Conservation (phyloP, 2,113 vertebrate species). For the Vombatus ursinus region DNA sequence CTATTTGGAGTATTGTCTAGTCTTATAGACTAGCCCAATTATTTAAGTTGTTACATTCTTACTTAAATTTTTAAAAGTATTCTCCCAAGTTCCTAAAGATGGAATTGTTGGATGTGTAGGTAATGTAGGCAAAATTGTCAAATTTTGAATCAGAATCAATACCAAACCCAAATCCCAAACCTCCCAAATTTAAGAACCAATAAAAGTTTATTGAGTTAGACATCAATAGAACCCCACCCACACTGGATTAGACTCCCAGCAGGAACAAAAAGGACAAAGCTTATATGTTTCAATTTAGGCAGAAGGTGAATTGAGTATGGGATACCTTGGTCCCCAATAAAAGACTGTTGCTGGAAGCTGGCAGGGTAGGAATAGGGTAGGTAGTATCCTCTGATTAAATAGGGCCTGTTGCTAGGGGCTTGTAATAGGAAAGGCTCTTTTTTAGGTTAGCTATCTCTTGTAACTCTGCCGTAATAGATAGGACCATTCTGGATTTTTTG, state of each 20-base stretch:
- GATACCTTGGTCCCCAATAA: neutral
- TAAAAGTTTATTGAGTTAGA: neutral
- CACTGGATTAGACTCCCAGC: too few relatives aligned
- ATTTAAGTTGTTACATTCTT: neutral
- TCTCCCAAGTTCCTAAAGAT: neutral
- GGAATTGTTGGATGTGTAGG: neutral
- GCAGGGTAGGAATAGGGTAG: neutral
- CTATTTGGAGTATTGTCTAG: neutral
- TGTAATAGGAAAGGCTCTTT: neutral
- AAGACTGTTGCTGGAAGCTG: neutral
- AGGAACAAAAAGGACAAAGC: neutral
- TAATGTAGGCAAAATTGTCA: neutral
- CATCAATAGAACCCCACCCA: too few relatives aligned
- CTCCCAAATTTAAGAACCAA: neutral
- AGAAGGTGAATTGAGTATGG: neutral
- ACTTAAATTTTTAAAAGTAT: neutral
- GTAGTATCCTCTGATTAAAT: too few relatives aligned
- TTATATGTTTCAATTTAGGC: neutral
- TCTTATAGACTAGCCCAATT: neutral
- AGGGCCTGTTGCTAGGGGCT: neutral
- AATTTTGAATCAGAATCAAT: neutral
- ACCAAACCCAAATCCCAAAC: neutral
- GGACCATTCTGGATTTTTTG: neutral
- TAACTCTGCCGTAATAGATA: neutral
- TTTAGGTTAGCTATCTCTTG: neutral